Base-by-base conservation (phyloP, 2,113 vertebrate genomes). In the Hystrix cristata region DNA sequence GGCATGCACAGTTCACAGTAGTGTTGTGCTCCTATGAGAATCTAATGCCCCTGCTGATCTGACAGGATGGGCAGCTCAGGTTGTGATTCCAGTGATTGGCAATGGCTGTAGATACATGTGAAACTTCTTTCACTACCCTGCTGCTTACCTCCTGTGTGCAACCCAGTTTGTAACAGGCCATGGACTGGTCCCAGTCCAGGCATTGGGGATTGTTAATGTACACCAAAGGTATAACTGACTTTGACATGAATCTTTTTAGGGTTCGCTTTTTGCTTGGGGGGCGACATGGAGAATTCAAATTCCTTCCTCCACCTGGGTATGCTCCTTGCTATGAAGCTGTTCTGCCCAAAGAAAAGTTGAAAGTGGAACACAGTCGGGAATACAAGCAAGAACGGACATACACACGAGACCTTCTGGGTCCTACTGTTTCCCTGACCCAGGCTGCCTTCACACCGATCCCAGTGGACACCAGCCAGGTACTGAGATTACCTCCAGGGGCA, bases 281-380 rank as follows among this genome's bases (percentile, higher is more conserved):
- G 62, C 99, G 99, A 90, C 99, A 99, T 13, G 99, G 99, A 51
- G 99, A 99, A 92, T 99, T 99, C 98, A 99, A 99, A 97, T 99
- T 99, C 96, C 99, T 99, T 69, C 99, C 99, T 59, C 99, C 99
- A 4, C 99, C 99, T 5, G 99, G 99, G 7, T 99, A 99, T 43
- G 99, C 99, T 15, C 99, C 99, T 1, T 99, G 99, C 96, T 99
- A 99, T 83, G 99, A 99, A 98, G 99, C 99, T 1, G 99, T 99
- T 72, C 96, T 99, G 1, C 99, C 99, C 0, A 99, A 99, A 96
- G 99, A 99, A 90, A 99, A 99, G 72, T 97, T 99, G 90, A 99
- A 99, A 95, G 99, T 99, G 90, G 99, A 99, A 78, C 99, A 99
- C 65, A 99, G 99, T 92, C 98, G 99, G 21, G 99, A 99, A 94